Conservation (phyloP, 2,113 vertebrate genomes). For the Notarius lentiginosus region DNA sequence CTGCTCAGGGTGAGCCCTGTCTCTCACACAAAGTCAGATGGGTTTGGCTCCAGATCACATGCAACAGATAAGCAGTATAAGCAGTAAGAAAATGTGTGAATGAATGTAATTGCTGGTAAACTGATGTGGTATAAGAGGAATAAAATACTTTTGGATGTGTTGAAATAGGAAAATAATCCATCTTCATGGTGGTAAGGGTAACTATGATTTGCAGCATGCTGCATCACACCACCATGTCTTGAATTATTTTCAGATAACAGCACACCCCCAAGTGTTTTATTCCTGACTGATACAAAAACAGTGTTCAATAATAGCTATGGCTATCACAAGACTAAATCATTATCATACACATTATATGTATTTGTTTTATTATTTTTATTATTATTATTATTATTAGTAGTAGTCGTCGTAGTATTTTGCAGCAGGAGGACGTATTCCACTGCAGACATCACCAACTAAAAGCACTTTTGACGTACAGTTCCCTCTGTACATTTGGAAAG, state of each 20-base stretch:
- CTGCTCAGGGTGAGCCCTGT: too few species aligned
- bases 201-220: neutral
- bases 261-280: neutral
- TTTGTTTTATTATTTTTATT: neutral
- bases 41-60: too few species aligned
- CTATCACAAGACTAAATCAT: neutral
- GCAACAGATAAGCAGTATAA: too few species aligned
- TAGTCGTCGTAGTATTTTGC: too few species aligned
- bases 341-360: neutral
- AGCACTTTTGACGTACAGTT: constrained; percentile 2
- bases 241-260: neutral
- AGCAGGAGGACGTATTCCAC: too few species aligned
- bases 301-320: neutral
- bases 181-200: neutral
- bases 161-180: too few species aligned
- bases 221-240: neutral
- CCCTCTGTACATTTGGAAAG: constrained; percentile 22
- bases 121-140: neutral
- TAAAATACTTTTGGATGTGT: neutral
- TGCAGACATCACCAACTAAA: neutral
- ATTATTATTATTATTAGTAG: too few species aligned
- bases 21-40: too few species aligned
- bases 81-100: too few species aligned
- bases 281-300: neutral
- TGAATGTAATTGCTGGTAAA: neutral